Percentiles rank a stretch among this genome's conserved stretches.
phyloP scores from a whole-genome alignment of 2,888 invertebrate genomes.

The Luffia ferchaultella region DNA sequence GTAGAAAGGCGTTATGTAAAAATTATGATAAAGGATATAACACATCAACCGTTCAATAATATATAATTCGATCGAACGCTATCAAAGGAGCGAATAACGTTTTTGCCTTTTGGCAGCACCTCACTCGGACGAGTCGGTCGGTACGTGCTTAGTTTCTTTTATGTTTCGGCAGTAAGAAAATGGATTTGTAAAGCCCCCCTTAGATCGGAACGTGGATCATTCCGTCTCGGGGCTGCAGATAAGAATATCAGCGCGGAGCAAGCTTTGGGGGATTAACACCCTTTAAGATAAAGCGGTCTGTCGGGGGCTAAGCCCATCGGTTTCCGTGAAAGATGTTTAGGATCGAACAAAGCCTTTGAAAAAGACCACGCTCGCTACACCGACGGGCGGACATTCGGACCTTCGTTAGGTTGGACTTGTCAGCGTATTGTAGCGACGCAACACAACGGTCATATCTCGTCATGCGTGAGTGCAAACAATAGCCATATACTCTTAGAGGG shows the following conservation, averaged over 20 bases:
- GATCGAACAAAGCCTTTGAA: conserved; percentile 22
- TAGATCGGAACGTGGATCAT: not conserved
- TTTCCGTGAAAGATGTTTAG: conserved; percentile 22
- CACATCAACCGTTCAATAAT: no score
- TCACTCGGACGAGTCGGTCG: not conserved
- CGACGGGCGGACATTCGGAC: not conserved
- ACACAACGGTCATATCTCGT: not conserved
- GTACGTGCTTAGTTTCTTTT: not conserved
- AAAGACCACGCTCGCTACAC: conserved; percentile 3
- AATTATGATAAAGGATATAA: no score
- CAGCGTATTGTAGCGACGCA: not conserved
- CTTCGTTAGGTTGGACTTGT: not conserved
- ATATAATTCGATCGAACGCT: no score
- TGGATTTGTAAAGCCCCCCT: not conserved
- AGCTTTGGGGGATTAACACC: conserved; percentile 27
- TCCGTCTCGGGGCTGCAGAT: conserved; percentile 1
- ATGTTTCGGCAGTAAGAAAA: not conserved
- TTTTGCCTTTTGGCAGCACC: no score
- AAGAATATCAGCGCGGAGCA: conserved; percentile 12
- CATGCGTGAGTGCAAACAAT: not conserved
- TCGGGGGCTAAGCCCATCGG: conserved; percentile 22
- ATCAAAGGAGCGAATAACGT: no score
- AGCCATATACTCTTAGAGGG: not conserved
- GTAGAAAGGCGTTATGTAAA: no score
- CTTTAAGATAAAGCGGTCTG: conserved; percentile 26